These are phyloP conservation scores for Prionailurus bengalensis DNA, from an alignment of 2,113 vertebrate genomes.

Conservation along the genomic window DNA sequence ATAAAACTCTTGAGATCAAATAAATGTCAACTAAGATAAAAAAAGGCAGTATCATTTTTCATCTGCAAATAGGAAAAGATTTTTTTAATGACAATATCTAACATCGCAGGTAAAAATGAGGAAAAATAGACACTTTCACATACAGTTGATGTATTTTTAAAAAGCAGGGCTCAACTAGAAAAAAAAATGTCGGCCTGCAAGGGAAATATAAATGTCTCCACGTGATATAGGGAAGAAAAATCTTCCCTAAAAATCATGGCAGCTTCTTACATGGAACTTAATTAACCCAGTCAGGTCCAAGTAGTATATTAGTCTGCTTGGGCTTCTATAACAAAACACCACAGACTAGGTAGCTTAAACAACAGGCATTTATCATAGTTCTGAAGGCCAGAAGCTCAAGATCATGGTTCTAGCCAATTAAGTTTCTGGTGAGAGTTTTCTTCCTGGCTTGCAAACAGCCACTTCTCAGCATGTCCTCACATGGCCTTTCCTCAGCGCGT, in stretches of 20 bases:
- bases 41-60: neutral
- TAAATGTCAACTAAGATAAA: neutral
- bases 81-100: neutral
- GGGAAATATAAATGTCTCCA: neutral
- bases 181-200: neutral
- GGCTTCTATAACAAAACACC: neutral
- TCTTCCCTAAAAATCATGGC: neutral
- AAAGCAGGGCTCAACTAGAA: neutral
- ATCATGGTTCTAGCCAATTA: neutral
- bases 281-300: neutral
- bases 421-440: neutral
- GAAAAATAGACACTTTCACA: neutral
- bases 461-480: neutral
- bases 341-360: neutral
- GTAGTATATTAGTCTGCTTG: neutral
- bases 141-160: neutral
- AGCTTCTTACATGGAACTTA: neutral
- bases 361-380: neutral
- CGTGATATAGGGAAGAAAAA: neutral
- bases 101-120: neutral
- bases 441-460: neutral
- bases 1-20: neutral
- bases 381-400: neutral
- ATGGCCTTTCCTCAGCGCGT: neutral
- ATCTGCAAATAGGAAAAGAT: neutral